Evolutionary conservation across 2,113 vertebrate genomes (phyloP).

Genomic region (Archocentrus centrarchus): DNA sequence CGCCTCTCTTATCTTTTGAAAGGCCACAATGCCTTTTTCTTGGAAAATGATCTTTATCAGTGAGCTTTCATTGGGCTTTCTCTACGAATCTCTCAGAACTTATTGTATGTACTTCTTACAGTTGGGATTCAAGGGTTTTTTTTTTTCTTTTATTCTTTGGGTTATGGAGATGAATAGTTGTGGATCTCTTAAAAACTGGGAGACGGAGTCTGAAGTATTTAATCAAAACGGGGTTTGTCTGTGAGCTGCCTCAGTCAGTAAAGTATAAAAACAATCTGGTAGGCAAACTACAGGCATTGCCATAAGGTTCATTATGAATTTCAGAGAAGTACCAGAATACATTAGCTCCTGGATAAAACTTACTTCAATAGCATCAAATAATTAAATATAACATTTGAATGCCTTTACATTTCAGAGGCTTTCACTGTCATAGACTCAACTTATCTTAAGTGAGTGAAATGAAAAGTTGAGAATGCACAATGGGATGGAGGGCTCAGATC

Average conservation of each 20-base stretch:
- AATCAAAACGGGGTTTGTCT: constrained; percentile 54
- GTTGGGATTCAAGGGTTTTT: constrained; percentile 18
- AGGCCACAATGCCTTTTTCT: constrained; percentile 52
- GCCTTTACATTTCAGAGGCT: constrained; percentile 1
- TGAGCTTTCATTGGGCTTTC: constrained; percentile 41
- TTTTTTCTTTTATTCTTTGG: background rate
- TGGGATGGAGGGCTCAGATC: background rate
- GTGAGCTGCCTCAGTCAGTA: constrained; percentile 14
- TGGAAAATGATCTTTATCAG: constrained; percentile 62
- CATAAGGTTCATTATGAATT: constrained; percentile 29
- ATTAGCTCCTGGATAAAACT: constrained; percentile 2
- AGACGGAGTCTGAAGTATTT: constrained; percentile 40
- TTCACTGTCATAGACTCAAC: constrained; percentile 17
- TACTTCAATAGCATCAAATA: constrained; percentile 32
- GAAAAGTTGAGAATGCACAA: constrained; percentile 33
- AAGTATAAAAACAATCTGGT: constrained; percentile 36
- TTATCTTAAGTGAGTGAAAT: constrained; percentile 1
- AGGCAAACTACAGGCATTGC: background rate
- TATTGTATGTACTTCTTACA: constrained; percentile 38
- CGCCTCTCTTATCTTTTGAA: constrained; percentile 59
- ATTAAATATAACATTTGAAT: constrained; percentile 35
- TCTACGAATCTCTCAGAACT: constrained; percentile 52
- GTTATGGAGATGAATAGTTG: constrained; percentile 51
- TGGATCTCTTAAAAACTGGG: constrained; percentile 23
- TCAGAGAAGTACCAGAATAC: constrained; percentile 29